Conservation (phyloP, 2,797 vertebrate genomes). For the Manis crassicaudata region DNA sequence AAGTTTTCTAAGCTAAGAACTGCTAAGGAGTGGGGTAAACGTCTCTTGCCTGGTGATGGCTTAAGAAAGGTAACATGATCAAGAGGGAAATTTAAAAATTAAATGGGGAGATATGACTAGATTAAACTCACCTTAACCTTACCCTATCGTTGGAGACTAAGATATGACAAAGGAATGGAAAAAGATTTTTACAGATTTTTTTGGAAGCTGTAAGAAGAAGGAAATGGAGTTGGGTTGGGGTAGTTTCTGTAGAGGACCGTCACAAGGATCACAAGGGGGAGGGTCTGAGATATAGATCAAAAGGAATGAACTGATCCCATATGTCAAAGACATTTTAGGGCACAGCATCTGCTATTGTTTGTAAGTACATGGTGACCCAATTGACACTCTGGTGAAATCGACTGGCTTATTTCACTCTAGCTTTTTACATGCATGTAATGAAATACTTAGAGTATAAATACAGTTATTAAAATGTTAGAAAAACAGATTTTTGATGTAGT, state of each 20-base stretch:
- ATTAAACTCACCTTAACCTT: neutral
- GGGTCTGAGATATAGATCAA: neutral
- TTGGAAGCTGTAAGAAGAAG: neutral
- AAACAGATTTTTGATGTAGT: neutral
- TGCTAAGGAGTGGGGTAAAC: neutral
- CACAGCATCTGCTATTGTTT: neutral
- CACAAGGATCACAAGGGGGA: neutral
- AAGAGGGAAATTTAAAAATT: neutral
- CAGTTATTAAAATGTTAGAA: constrained; percentile 2
- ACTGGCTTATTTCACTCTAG: neutral
- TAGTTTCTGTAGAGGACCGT: neutral
- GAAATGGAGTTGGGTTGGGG: neutral
- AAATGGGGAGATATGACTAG: neutral
- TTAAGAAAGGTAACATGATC: neutral
- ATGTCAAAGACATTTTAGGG: neutral
- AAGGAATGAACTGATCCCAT: neutral
- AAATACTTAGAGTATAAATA: neutral
- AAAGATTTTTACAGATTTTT: neutral
- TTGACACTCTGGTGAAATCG: neutral
- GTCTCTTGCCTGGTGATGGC: neutral
- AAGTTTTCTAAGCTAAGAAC: neutral
- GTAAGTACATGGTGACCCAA: neutral
- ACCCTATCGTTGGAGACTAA: neutral
- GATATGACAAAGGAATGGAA: neutral
- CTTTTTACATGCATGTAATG: neutral